Evolutionary conservation across 2,888 invertebrate species (phyloP).

Genomic region (Miltochrista miniata): DNA sequence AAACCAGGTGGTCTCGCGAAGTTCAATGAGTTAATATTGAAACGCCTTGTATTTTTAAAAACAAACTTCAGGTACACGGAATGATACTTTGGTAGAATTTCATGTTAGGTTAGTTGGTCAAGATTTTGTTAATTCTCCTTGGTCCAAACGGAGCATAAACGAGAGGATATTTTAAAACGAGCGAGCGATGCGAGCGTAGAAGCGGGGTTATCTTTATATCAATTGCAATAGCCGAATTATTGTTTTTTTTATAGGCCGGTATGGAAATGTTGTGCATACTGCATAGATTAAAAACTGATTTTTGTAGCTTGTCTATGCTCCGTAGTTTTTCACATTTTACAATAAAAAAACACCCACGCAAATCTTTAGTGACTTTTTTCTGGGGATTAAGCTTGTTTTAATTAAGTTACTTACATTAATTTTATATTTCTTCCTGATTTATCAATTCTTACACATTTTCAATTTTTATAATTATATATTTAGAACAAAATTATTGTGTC

Average conservation of each 20-base stretch:
- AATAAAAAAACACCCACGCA: too few species aligned
- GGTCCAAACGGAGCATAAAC: neutral
- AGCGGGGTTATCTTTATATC: too few species aligned
- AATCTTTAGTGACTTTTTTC: neutral
- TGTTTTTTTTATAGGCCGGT: neutral
- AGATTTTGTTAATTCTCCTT: neutral
- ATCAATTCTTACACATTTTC: neutral
- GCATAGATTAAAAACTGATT: too few species aligned
- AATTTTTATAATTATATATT: slow-evolving; percentile 2
- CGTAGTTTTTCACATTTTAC: neutral
- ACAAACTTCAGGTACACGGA: slow-evolving; percentile 54
- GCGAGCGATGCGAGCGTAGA: too few species aligned
- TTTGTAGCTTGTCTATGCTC: neutral
- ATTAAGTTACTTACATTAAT: too few species aligned
- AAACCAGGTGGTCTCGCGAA: too few species aligned
- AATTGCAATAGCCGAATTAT: too few species aligned
- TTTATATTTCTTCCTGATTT: too few species aligned
- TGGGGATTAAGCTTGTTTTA: neutral
- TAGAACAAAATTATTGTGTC: neutral
- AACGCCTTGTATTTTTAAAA: neutral
- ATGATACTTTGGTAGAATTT: slow-evolving; percentile 59
- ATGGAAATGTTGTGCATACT: too few species aligned
- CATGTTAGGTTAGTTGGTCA: slow-evolving; percentile 11
- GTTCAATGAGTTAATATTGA: too few species aligned
- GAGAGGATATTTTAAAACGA: too few species aligned